A percentile compares a stretch with the other conserved stretches of the same genome.
phyloP scores from a whole-genome alignment of 2,113 vertebrate species.

The Takifugu bimaculatus region DNA sequence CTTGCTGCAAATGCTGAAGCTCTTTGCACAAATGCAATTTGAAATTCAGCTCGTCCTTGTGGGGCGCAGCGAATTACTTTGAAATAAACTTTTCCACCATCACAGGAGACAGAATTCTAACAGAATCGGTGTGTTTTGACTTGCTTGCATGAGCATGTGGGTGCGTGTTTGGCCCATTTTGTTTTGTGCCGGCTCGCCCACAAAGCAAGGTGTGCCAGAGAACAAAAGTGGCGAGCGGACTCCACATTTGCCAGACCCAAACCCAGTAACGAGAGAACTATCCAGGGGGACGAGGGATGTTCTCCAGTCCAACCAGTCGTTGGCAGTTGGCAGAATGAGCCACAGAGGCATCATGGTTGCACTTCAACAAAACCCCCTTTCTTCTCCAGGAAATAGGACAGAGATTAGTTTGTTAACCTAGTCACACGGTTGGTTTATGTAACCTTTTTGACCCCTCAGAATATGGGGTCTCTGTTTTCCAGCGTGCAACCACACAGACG shows the following conservation, averaged over 20 bases:
- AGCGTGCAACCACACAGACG: conserved; percentile 20
- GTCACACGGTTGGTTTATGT: conserved; percentile 45
- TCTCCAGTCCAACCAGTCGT: conserved; percentile 27
- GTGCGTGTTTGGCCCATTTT: conserved; percentile 13
- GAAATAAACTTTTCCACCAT: neutral
- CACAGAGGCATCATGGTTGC: conserved; percentile 36
- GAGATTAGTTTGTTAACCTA: conserved; percentile 54
- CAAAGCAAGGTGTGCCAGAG: conserved; percentile 33
- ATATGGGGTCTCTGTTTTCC: conserved; percentile 33
- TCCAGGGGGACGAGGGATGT: conserved; percentile 11
- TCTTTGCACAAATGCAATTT: neutral
- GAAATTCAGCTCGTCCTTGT: too few relatives aligned
- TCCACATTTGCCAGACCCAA: conserved; percentile 25
- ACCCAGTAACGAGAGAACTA: neutral
- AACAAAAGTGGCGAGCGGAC: conserved; percentile 11
- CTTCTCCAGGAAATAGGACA: conserved; percentile 49
- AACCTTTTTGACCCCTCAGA: conserved; percentile 45
- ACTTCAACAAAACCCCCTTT: conserved; percentile 58
- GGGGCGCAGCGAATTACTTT: neutral
- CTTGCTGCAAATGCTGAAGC: neutral
- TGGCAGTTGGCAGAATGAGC: conserved; percentile 36
- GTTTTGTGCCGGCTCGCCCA: conserved; percentile 14
- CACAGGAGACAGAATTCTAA: neutral
- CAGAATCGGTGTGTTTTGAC: conserved; percentile 10
- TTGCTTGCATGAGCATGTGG: conserved; percentile 15